Base-by-base conservation (phyloP, 2,797 vertebrate species). In the Gallirallus australis region DNA sequence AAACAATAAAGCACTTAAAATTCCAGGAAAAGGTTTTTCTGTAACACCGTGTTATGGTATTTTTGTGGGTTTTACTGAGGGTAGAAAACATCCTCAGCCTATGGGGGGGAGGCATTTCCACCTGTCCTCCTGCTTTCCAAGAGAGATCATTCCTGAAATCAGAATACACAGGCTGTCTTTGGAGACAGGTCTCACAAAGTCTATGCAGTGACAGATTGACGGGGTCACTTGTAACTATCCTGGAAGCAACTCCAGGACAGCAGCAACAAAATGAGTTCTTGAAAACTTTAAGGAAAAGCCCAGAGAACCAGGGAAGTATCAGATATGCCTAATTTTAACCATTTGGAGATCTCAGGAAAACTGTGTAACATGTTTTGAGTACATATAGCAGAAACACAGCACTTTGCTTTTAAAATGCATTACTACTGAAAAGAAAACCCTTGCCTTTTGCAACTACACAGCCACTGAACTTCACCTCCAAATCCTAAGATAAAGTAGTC, bases 211-310 rank as follows among this genome's bases (percentile, higher is more conserved):
- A 82, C 40, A 92, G 17, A 80, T n/a, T 64, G 70, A 86, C 48
- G 40, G 57, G 63, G 81, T 88, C 88, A 91, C 63, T 76, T 54
- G 59, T 39, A 88, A 81, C 17, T 50, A 89, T 60, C 66, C 68
- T 53, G 53, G 24, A 91, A 79, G 84, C 4, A 20, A 27, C 37
- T 68, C 47, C 31, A 70, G 56, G 54, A 85, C 31, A 50, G 61
- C n/a, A 79, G 81, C 48, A 87, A 54, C 61, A 40, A 93, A 96
- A 93, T 68, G 81, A 96, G 89, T 35, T 92, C 93, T 63, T 21
- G 40, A 93, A 86, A 93, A 86, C 31, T 31, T 93, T 76, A 88
- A 59, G 39, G 31, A 37, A 63, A 92, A 96, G 45, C 37, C 48
- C 78, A 94, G 28, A 17, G 47, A 42, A 83, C 54, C 63, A 92